Evolutionary conservation across 2,888 invertebrate species (phyloP).

Genomic region (Drosophila peninsularis): DNA sequence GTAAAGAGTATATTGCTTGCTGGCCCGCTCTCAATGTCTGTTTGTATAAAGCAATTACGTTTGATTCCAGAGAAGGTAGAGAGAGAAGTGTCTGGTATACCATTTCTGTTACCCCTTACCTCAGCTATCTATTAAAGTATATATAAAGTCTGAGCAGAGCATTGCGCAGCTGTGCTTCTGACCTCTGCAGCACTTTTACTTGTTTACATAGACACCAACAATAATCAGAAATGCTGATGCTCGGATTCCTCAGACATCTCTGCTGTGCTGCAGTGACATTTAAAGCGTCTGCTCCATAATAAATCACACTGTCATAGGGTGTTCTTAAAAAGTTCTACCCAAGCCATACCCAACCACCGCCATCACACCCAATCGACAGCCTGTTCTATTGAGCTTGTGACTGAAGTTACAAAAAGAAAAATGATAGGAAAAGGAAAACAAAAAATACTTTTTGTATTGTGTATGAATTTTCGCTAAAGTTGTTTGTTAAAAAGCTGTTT

Average conservation of each 20-base stretch:
- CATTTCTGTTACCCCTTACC: neutral
- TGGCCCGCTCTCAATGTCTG: neutral
- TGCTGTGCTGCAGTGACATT: conserved; percentile 68
- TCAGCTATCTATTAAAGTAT: neutral
- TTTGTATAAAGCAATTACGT: conserved; percentile 9
- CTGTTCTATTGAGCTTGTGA: conserved; percentile 58
- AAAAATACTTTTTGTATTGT: conserved; percentile 55
- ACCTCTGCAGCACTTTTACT: neutral
- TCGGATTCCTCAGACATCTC: conserved; percentile 60
- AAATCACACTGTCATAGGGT: conserved; percentile 70
- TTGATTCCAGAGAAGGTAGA: neutral
- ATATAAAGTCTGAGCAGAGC: neutral
- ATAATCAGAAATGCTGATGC: conserved; percentile 44
- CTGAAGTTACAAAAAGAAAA: conserved; percentile 57
- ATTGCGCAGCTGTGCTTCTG: neutral
- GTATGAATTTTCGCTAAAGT: conserved; percentile 54
- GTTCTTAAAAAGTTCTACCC: conserved; percentile 54
- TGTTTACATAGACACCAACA: conserved; percentile 14
- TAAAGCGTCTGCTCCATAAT: conserved; percentile 74
- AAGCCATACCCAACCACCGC: neutral
- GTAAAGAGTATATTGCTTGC: neutral
- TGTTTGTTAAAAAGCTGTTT: conserved; percentile 55
- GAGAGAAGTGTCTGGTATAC: neutral
- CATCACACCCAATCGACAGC: conserved; percentile 24
- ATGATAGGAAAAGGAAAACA: conserved; percentile 17